phyloP scores from a whole-genome alignment of 2,888 invertebrate species.

The Trachelus troglodyta region DNA sequence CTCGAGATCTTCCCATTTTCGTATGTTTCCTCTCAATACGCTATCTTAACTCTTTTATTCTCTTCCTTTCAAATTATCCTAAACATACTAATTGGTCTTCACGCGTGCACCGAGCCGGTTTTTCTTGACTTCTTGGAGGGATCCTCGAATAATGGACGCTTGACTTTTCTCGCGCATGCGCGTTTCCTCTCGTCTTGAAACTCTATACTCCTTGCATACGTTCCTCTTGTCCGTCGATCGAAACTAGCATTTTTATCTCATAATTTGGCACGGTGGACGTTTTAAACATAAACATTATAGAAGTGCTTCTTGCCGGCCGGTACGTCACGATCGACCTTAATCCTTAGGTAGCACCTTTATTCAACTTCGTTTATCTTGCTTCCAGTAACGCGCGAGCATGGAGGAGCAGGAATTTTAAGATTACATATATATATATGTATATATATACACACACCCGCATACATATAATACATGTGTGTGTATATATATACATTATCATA shows the following conservation, averaged over 20 bases:
- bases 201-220: slow-evolving; percentile 1
- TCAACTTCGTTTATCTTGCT: slow-evolving; percentile 42
- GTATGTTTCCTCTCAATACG: not conserved
- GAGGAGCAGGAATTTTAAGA: not conserved
- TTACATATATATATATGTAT: slow-evolving; percentile 23
- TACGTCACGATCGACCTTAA: slow-evolving; percentile 47
- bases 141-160: not conserved
- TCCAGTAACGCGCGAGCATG: slow-evolving; percentile 1
- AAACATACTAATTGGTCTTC: not conserved
- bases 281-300: slow-evolving; percentile 1
- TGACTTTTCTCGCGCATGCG: not conserved
- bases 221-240: slow-evolving; percentile 28
- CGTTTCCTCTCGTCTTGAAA: not conserved
- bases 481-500: slow-evolving; percentile 22
- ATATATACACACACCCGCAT: slow-evolving; percentile 26
- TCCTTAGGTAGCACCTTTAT: slow-evolving; percentile 59
- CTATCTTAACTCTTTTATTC: not conserved
- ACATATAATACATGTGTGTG: slow-evolving; percentile 16
- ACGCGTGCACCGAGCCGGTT: not conserved
- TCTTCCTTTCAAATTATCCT: not conserved
- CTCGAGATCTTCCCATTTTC: not conserved
- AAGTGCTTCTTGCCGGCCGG: slow-evolving; percentile 34
- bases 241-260: slow-evolving; percentile 8
- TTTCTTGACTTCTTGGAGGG: not conserved
- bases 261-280: slow-evolving; percentile 20